These are phyloP conservation scores for Pterophyllum scalare DNA, from an alignment of 2,113 vertebrate genomes.

Conservation along the genomic window DNA sequence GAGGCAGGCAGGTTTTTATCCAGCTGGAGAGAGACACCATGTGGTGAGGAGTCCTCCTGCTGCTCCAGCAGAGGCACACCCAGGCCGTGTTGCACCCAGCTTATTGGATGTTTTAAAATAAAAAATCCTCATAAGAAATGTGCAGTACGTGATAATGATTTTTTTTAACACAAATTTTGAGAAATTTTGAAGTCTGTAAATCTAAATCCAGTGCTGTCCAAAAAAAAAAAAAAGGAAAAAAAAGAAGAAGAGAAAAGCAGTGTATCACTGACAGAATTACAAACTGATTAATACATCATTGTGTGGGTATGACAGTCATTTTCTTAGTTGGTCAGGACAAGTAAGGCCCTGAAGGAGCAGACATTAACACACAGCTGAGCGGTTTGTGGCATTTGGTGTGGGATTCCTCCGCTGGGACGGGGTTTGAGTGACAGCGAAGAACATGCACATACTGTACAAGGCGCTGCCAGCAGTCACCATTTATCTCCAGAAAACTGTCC, in stretches of 20 bases:
- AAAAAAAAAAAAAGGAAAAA: not conserved
- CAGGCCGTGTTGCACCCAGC: constrained; percentile 16
- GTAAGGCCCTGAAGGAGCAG: constrained; percentile 49
- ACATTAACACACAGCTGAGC: constrained; percentile 66
- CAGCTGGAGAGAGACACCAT: constrained; percentile 86
- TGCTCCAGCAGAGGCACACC: constrained; percentile 49
- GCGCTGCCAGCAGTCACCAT: constrained; percentile 67
- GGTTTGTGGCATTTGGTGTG: constrained; percentile 61
- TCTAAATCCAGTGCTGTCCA: not conserved
- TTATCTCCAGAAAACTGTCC: constrained; percentile 56
- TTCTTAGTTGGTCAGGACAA: constrained; percentile 44
- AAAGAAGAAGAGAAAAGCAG: not conserved
- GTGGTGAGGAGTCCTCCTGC: constrained; percentile 80
- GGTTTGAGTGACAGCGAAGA: constrained; percentile 74
- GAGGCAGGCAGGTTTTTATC: constrained; percentile 73
- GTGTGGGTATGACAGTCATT: constrained; percentile 27
- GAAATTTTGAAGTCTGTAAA: not conserved
- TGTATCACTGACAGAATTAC: not conserved
- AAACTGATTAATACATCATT: constrained; percentile 34
- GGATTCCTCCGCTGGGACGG: constrained; percentile 61
- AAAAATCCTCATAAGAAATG: not conserved
- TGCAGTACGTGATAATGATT: not conserved
- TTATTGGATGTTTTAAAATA: constrained; percentile 27
- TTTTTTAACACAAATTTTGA: not conserved
- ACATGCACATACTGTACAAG: constrained; percentile 60